Evolutionary conservation across 2,113 vertebrate species (phyloP).

Genomic region (Gnathochromis pfefferi): DNA sequence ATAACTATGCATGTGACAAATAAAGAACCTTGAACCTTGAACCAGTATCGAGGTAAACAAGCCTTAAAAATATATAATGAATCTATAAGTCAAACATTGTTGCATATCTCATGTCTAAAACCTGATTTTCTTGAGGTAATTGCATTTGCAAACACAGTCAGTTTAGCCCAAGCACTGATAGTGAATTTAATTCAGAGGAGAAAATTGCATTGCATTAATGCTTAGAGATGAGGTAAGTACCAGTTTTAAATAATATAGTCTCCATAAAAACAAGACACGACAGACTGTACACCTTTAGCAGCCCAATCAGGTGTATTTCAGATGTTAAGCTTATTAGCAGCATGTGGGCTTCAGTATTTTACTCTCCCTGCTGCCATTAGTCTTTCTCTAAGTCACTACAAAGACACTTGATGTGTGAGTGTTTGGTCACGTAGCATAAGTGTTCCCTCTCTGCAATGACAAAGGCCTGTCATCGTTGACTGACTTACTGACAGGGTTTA

Average conservation of each 20-base stretch:
- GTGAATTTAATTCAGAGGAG: neutral
- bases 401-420: conserved; percentile 30
- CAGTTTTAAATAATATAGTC: neutral
- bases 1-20: no score
- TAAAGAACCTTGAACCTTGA: no score
- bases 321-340: conserved; percentile 49
- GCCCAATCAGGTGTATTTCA: conserved; percentile 41
- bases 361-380: conserved; percentile 29
- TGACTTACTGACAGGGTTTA: conserved; percentile 2
- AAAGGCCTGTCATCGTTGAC: neutral
- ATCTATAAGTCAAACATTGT: neutral
- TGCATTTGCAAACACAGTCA: neutral
- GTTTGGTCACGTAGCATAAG: conserved; percentile 13
- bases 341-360: conserved; percentile 8
- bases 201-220: neutral
- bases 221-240: neutral
- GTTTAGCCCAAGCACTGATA: neutral
- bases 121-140: neutral
- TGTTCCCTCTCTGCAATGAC: neutral
- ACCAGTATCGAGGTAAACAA: neutral
- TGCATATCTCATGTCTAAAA: neutral
- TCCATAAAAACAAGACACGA: conserved; percentile 8
- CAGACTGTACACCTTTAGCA: conserved; percentile 17
- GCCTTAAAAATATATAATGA: neutral
- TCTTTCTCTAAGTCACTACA: conserved; percentile 31